Evolutionary conservation across 2,888 invertebrate genomes (phyloP), one percentile per base, ranked within the genome.

Genomic region (Mongoloraphidia duomilia): DNA sequence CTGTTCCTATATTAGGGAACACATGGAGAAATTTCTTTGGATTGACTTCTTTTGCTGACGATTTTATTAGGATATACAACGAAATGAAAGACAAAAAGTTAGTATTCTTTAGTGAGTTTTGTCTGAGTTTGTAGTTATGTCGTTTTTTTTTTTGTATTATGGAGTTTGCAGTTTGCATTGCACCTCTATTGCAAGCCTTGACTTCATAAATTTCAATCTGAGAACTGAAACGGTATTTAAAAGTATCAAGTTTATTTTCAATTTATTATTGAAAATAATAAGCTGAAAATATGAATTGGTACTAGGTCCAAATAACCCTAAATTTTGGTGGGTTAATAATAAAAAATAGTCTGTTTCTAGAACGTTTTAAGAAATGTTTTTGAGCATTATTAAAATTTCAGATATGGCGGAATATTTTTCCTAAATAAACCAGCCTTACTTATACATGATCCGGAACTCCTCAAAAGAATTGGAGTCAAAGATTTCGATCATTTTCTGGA

Each of bases 401-500:
- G 56, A 49, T 53, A 51, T 17, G 13, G 36, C 12, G 54, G 56
- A 4, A 33, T 50, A 10, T 53, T 48, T 46, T 51, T 38, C 17
- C 59, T 65, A 26, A 37, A 43, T 2, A 54, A 50, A 2, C 64
- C 65, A 1, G 33, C 50, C 0, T 12, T 64, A 8, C 2, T 67
- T 8, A 9, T 67, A 0, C 56, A 57, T 6, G 65, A 65, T 50
- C 60, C 63, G 0, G 61, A 66, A 3, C 41, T 66, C n/a, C 60
- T 67, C 12, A 64, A 60, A 45, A 55, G 59, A 6, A 46, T 65
- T 9, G 54, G 53, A 3, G 53, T 59, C n/a, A 59, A 59, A 48
- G 53, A 57, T 42, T 60, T 60, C 45, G 59, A 59, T 34, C 50
- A 53, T 45, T 61, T 63, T 51, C 45, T 54, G 12, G 59, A 64